These are phyloP conservation scores for Elegia similella DNA, from an alignment of 2,888 invertebrate species.

Conservation along the genomic window DNA sequence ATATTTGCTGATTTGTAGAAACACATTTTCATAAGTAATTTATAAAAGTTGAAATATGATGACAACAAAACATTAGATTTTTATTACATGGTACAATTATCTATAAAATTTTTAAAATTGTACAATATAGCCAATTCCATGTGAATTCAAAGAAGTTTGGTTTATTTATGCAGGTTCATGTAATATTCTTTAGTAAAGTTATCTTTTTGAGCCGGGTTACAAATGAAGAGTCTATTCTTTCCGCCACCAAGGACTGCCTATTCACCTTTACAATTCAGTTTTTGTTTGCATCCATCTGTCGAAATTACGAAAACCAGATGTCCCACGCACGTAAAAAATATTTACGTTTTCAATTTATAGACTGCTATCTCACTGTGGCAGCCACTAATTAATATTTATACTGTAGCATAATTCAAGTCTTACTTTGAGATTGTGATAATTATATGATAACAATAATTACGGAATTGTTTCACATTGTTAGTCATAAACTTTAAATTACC, in stretches of 20 bases:
- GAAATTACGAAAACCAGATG: slow-evolving; percentile 27
- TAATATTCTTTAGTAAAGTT: slow-evolving; percentile 41
- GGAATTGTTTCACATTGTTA: not conserved
- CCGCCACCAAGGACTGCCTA: slow-evolving; percentile 44
- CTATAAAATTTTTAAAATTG: not conserved
- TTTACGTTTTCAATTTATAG: not conserved
- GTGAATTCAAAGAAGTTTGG: not conserved
- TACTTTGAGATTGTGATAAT: not conserved
- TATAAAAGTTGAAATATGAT: too few species aligned
- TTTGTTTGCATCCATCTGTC: slow-evolving; percentile 27
- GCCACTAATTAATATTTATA: slow-evolving; percentile 2
- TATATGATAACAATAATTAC: not conserved
- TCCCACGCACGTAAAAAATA: slow-evolving; percentile 15
- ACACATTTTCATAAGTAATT: too few species aligned
- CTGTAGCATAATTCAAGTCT: not conserved
- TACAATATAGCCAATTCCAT: not conserved
- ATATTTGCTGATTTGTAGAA: too few species aligned
- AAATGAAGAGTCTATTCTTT: slow-evolving; percentile 38
- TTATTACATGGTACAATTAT: not conserved
- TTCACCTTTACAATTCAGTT: slow-evolving; percentile 19
- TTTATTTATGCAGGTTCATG: slow-evolving; percentile 32
- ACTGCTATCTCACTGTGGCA: not conserved
- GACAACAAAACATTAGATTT: too few species aligned
- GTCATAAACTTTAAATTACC: not conserved
- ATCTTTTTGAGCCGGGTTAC: slow-evolving; percentile 34